These are phyloP conservation scores for Escarpia spicata DNA, from an alignment of 2,888 invertebrate genomes.

Conservation along the genomic window DNA sequence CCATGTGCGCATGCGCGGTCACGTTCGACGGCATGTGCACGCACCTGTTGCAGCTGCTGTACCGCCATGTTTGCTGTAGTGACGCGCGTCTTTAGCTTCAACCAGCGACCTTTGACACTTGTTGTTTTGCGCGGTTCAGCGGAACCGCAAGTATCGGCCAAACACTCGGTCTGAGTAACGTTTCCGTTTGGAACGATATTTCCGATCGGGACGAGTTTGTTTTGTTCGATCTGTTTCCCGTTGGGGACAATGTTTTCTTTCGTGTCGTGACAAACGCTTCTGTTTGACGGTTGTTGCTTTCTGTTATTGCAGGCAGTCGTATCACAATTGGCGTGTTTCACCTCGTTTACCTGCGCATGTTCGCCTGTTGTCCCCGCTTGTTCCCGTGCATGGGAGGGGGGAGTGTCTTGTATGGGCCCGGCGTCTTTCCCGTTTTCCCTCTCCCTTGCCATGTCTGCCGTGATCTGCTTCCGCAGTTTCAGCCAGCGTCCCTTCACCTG, in stretches of 20 bases:
- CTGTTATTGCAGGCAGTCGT: not conserved
- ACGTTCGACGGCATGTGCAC: not conserved
- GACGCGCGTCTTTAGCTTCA: conserved; percentile 6
- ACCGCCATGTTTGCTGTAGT: conserved; percentile 1
- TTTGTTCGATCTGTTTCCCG: not conserved
- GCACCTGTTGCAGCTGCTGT: not conserved
- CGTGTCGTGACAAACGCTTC: not conserved
- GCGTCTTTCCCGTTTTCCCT: not conserved
- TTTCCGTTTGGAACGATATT: not conserved
- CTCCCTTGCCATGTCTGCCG: conserved; percentile 4
- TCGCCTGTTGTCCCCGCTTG: not conserved
- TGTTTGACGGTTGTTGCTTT: not conserved
- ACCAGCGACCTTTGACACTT: not conserved
- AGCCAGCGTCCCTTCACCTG: not conserved
- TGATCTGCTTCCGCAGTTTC: not conserved
- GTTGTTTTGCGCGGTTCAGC: not conserved
- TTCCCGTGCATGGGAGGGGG: not conserved
- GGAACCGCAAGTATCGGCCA: not conserved
- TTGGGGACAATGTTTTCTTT: not conserved
- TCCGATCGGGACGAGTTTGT: not conserved
- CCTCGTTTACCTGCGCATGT: not conserved
- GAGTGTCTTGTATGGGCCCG: not conserved
- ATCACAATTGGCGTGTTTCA: not conserved
- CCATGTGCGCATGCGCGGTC: not conserved
- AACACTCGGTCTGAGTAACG: not conserved